Percentiles rank a stretch among this genome's conserved stretches.
Evolutionary conservation across 1,140 invertebrate species (phyloP).

Genomic region (Drosophila miranda): DNA sequence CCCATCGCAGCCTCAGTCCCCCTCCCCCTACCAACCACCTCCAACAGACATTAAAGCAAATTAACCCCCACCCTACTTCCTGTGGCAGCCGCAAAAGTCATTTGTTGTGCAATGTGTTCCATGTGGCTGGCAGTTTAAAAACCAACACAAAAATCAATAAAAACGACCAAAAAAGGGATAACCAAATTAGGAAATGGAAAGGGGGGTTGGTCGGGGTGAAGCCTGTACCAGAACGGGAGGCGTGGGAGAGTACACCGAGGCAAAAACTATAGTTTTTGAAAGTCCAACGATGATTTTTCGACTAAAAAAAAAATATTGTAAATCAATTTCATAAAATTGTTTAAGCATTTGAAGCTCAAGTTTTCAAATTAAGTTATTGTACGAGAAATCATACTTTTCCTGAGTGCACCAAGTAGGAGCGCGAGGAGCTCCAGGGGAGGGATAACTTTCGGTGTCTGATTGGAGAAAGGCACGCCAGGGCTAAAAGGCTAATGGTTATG

Average conservation of each 20-base stretch:
- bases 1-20: constrained; percentile 37
- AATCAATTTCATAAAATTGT: too few relatives aligned
- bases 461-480: constrained; percentile 72
- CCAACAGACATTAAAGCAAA: constrained; percentile 76
- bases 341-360: too few relatives aligned
- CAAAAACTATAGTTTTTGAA: too few relatives aligned
- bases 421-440: not conserved
- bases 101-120: constrained; percentile 80
- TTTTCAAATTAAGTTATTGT: too few relatives aligned
- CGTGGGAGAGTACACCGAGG: not conserved
- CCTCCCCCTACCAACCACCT: not conserved
- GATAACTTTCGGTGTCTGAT: constrained; percentile 70
- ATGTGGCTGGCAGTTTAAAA: constrained; percentile 79
- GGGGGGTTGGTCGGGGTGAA: not conserved
- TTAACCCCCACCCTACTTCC: constrained; percentile 69
- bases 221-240: not conserved
- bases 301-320: too few relatives aligned
- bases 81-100: constrained; percentile 67
- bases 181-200: constrained; percentile 13
- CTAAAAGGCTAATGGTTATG: constrained; percentile 80
- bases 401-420: too few relatives aligned
- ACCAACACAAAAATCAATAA: constrained; percentile 80
- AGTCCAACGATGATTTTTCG: too few relatives aligned
- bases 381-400: too few relatives aligned
- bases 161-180: constrained; percentile 45